Evolutionary conservation across 2,797 vertebrate species (phyloP).

Genomic region (Betta splendens): DNA sequence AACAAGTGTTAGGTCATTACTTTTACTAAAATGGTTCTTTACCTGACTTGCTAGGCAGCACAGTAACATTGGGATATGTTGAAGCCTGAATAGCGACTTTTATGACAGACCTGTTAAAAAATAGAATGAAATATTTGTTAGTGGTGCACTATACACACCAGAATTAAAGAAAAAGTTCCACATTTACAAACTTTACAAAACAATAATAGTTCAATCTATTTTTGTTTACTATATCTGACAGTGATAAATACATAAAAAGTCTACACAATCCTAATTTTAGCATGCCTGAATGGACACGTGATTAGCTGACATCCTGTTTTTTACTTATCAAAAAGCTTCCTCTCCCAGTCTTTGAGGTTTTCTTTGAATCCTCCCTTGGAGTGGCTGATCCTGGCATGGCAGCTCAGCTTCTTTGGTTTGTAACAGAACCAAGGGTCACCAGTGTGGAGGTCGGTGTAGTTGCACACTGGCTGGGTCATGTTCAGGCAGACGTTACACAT

Average conservation of each 20-base stretch:
- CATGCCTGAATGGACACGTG: too few species aligned
- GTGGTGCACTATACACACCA: too few species aligned
- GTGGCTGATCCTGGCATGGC: conserved; percentile 86
- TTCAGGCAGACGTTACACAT: conserved; percentile 88
- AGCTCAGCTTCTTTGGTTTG: conserved; percentile 88
- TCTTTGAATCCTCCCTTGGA: conserved; percentile 84
- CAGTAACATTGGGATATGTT: conserved; percentile 82
- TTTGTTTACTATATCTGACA: too few species aligned
- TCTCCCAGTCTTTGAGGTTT: conserved; percentile 79
- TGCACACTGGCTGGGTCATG: conserved; percentile 81
- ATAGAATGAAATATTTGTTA: not conserved
- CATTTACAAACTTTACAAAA: too few species aligned
- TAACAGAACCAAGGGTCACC: conserved; percentile 95
- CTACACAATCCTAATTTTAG: too few species aligned
- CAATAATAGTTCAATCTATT: too few species aligned
- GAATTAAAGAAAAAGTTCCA: too few species aligned
- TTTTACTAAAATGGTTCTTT: conserved; percentile 40
- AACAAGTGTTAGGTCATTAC: too few species aligned
- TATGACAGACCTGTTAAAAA: conserved; percentile 81
- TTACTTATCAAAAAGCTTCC: conserved; percentile 88
- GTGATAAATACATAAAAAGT: too few species aligned
- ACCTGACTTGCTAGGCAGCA: conserved; percentile 83
- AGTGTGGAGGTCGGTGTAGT: conserved; percentile 88
- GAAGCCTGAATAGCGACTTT: conserved; percentile 85
- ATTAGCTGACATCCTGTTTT: not conserved